Evolutionary conservation across 2,797 vertebrate genomes (phyloP).

Genomic region (Synanceia verrucosa): DNA sequence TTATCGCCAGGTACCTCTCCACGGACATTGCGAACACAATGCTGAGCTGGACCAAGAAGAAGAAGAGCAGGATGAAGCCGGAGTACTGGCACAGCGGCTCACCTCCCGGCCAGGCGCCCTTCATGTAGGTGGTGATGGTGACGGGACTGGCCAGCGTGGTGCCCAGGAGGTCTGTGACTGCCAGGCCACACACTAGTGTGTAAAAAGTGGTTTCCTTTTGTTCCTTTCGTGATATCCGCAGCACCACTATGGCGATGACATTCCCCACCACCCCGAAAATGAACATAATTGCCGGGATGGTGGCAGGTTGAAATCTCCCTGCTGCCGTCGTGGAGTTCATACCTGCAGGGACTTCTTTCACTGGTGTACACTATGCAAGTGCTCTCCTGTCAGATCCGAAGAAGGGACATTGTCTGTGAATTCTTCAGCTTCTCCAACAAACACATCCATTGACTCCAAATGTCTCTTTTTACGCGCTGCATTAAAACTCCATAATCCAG

Average conservation of each 20-base stretch:
- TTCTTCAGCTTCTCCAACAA: conserved; percentile 15
- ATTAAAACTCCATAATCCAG: background rate
- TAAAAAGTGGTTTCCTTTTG: conserved; percentile 98
- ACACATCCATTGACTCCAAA: conserved; percentile 42
- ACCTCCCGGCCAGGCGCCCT: conserved; percentile 89
- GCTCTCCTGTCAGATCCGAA: conserved; percentile 12
- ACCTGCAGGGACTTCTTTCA: conserved; percentile 25
- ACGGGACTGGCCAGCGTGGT: conserved; percentile 94
- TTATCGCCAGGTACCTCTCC: conserved; percentile 96
- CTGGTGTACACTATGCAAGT: background rate
- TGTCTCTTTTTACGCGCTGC: conserved; percentile 55
- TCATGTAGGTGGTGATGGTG: conserved; percentile 95
- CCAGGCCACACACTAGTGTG: conserved; percentile 94
- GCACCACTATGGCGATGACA: conserved; percentile 92
- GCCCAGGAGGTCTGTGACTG: conserved; percentile 93
- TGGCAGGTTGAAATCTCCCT: conserved; percentile 60
- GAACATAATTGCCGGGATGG: conserved; percentile 95
- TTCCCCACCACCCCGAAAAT: conserved; percentile 97
- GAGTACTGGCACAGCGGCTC: conserved; percentile 90
- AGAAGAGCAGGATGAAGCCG: conserved; percentile 96
- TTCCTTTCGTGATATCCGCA: conserved; percentile 93
- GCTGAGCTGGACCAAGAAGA: conserved; percentile 92
- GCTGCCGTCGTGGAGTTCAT: conserved; percentile 40
- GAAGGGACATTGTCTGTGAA: conserved; percentile 26
- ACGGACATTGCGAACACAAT: conserved; percentile 98